These are phyloP conservation scores for Helicolenus hilgendorfi DNA, from an alignment of 2,797 vertebrate genomes.

Conservation along the genomic window DNA sequence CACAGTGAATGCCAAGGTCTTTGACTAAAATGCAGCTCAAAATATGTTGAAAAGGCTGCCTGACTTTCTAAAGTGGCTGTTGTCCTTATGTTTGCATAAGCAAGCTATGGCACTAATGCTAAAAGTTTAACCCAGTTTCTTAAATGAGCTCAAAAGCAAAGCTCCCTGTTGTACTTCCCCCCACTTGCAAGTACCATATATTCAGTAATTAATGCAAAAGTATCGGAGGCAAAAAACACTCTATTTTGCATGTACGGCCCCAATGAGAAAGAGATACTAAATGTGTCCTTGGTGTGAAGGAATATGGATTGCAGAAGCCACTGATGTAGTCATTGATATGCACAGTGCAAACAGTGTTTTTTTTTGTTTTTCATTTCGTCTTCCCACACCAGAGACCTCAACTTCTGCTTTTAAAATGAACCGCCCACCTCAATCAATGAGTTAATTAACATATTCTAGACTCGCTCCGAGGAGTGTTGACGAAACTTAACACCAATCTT, in stretches of 20 bases:
- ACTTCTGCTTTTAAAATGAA: slow-evolving; percentile 85
- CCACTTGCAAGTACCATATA: slow-evolving; percentile 36
- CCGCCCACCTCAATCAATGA: slow-evolving; percentile 87
- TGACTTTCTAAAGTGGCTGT: slow-evolving; percentile 11
- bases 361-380: slow-evolving; percentile 58
- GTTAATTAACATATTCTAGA: slow-evolving; percentile 85
- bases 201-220: slow-evolving; percentile 74
- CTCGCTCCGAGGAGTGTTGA: slow-evolving; percentile 80
- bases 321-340: slow-evolving; percentile 81
- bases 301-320: slow-evolving; percentile 56
- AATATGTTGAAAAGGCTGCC: background rate
- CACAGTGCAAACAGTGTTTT: slow-evolving; percentile 41
- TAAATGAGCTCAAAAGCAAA: slow-evolving; percentile 71
- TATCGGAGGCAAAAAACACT: slow-evolving; percentile 53
- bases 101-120: slow-evolving; percentile 35
- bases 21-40: background rate
- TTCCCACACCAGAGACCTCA: slow-evolving; percentile 80
- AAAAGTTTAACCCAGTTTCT: slow-evolving; percentile 72
- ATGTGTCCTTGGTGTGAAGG: slow-evolving; percentile 78
- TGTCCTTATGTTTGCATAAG: slow-evolving; percentile 43
- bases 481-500: slow-evolving; percentile 79
- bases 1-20: slow-evolving; percentile 28
- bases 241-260: slow-evolving; percentile 64
- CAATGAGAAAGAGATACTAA: slow-evolving; percentile 64
- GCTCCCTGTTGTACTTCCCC: slow-evolving; percentile 58